Base-by-base conservation (phyloP, 2,113 vertebrate genomes). In the Phodopus roborovskii region DNA sequence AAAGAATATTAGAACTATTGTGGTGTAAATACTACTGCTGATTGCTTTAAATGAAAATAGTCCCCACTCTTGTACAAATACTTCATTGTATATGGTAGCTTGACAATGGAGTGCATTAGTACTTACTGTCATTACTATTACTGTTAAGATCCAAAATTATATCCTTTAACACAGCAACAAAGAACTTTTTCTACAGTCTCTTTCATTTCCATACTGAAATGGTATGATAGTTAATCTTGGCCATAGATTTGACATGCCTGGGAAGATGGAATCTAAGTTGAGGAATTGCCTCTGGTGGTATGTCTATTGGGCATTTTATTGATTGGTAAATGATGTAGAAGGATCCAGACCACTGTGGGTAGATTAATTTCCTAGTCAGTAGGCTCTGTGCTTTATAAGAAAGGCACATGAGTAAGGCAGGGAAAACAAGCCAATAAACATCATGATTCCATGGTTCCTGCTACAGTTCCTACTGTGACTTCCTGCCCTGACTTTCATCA, bases 141-240 rank as follows among this genome's bases (percentile, higher is more conserved):
- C 10, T 82, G 1, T 79, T 84, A 53, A 60, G 60, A 83, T 4
- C 19, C 22, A 74, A 82, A 78, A 48, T 90, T 56, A 39, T 5
- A 56, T 33, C 15, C 9, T 33, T 78, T 78, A 53, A 53, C 78
- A 81, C 78, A 0, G 60, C 97, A 94, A 94, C 91, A 96, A 95
- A 48, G 60, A 77, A 70, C 90, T 97, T 94, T 86, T 84, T 95
- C 83, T 73, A 30, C 24, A 86, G 77, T 81, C 85, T 86, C 85
- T 83, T 98, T 95, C 83, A 75, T 95, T 95, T 42, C 74, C 96
- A 33, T 91, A 50, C 15, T 87, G 93, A 97, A 64, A 95, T 89
- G 42, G 74, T 50, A 15, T 33, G 28, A 50, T 50, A 33, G 3
- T 78, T 30, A 78, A 19, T 33, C 28, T 28, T 50, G 75, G 75